phyloP scores from a whole-genome alignment of 92 coral and sea anemone genomes.

The Parazoanthus darwini region DNA sequence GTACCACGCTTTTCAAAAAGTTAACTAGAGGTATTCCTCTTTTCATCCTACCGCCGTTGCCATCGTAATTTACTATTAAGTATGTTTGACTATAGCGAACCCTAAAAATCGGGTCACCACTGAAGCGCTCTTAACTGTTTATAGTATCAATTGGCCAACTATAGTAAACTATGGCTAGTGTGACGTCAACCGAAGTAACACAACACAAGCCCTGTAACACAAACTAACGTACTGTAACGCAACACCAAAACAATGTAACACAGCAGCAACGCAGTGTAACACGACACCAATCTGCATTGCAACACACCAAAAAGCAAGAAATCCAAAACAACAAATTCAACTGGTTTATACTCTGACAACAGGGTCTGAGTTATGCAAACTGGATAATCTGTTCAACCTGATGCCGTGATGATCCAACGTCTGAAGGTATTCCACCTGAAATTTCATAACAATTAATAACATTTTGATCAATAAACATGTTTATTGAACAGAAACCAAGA shows the following conservation, averaged over 20 bases:
- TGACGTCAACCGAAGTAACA: not conserved
- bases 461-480: not conserved
- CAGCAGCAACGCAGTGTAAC: not conserved
- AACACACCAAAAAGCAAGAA: not conserved
- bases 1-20: too few relatives aligned
- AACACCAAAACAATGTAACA: too few relatives aligned
- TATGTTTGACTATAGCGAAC: too few relatives aligned
- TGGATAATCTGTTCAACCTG: slow-evolving; percentile 47
- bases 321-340: not conserved
- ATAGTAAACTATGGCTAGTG: too few relatives aligned
- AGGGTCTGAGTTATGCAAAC: not conserved
- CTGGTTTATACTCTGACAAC: not conserved
- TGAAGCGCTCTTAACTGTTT: too few relatives aligned
- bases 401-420: slow-evolving; percentile 67
- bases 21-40: too few relatives aligned
- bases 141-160: too few relatives aligned
- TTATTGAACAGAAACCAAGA: not conserved
- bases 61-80: too few relatives aligned
- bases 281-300: not conserved
- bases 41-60: too few relatives aligned
- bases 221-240: not conserved
- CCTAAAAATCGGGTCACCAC: too few relatives aligned
- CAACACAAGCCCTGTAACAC: not conserved
- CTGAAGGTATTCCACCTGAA: slow-evolving; percentile 74
- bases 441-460: not conserved